Conservation (phyloP, 2,888 invertebrate genomes). For the Troilus luridus region DNA sequence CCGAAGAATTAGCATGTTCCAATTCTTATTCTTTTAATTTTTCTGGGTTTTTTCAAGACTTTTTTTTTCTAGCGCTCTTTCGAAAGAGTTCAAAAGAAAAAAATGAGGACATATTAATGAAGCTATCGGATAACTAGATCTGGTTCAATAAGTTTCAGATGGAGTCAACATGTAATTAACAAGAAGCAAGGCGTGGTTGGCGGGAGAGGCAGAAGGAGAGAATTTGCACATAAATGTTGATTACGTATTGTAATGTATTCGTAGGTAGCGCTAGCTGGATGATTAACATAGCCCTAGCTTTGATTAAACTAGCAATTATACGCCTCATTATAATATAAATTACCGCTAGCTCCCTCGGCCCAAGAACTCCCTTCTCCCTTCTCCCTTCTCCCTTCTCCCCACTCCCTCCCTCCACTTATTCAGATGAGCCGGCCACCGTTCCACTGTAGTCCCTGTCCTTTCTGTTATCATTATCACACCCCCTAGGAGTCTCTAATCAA, state of each 20-base stretch:
- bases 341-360: constrained; percentile 43
- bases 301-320: constrained; percentile 65
- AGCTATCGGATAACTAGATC: neutral
- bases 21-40: neutral
- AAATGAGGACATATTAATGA: neutral
- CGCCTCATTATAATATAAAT: constrained; percentile 64
- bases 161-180: constrained; percentile 55
- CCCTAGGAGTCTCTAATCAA: neutral
- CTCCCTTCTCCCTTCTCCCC: neutral
- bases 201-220: constrained; percentile 43
- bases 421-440: constrained; percentile 29
- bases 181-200: constrained; percentile 54
- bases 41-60: neutral
- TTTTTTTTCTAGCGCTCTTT: neutral
- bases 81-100: neutral
- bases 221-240: constrained; percentile 64
- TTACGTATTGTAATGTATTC: constrained; percentile 64
- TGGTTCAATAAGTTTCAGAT: constrained; percentile 36
- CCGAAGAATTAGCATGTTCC: neutral
- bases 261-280: constrained; percentile 60
- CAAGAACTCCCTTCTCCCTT: constrained; percentile 40
- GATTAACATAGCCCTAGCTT: constrained; percentile 64
- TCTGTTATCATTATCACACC: neutral
- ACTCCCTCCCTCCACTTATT: constrained; percentile 1
- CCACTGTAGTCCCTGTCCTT: neutral